Evolutionary conservation across 1,140 invertebrate genomes (phyloP).

Genomic region (Anoplolepis gracilipes): DNA sequence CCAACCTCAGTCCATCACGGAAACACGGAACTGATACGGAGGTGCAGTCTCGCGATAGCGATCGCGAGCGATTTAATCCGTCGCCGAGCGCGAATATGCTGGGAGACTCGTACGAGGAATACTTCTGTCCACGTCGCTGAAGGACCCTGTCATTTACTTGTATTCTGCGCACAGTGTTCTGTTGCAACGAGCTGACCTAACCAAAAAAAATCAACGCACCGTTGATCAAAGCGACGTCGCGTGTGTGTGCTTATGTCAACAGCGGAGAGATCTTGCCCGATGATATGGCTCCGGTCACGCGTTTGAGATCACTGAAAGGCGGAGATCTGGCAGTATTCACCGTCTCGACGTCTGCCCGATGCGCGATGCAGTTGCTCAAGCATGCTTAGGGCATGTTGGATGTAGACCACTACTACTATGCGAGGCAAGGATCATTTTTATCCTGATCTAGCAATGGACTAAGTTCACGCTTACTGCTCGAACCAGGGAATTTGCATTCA

Average conservation of each 20-base stretch:
- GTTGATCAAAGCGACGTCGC: constrained; percentile 58
- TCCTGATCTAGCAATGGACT: constrained; percentile 72
- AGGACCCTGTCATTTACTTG: constrained; percentile 22
- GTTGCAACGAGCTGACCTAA: constrained; percentile 71
- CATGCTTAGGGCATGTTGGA: constrained; percentile 61
- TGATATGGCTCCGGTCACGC: constrained; percentile 62
- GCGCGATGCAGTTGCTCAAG: constrained; percentile 34
- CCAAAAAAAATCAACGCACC: constrained; percentile 49
- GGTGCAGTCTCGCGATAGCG: constrained; percentile 15
- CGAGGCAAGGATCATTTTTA: constrained; percentile 74
- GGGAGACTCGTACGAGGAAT: constrained; percentile 1
- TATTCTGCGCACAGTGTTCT: constrained; percentile 38
- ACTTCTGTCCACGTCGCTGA: constrained; percentile 45
- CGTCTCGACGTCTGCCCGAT: constrained; percentile 10
- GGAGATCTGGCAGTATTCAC: neutral
- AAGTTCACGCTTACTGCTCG: constrained; percentile 72
- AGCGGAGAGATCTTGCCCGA: constrained; percentile 32
- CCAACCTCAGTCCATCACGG: constrained; percentile 63
- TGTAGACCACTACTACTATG: constrained; percentile 70
- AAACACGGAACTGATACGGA: constrained; percentile 54
- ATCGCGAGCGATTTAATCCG: constrained; percentile 34
- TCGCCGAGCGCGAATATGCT: constrained; percentile 44
- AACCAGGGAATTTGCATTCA: constrained; percentile 53
- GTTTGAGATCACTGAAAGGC: constrained; percentile 2
- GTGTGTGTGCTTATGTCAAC: neutral